These are phyloP conservation scores for Polymixis lichenea DNA, from an alignment of 2,888 invertebrate species.

Conservation along the genomic window DNA sequence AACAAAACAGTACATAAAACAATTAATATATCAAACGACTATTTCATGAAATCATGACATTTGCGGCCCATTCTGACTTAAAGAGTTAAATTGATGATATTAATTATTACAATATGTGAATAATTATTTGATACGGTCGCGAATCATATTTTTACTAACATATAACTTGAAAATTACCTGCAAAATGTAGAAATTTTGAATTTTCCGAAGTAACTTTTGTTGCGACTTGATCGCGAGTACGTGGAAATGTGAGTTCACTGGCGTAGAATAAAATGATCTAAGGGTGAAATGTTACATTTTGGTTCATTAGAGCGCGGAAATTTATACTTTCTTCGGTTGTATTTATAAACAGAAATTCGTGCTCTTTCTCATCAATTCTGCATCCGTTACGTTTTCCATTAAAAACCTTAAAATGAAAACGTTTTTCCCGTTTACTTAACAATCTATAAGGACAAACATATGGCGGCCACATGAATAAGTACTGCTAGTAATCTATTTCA, in stretches of 20 bases:
- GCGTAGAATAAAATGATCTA: constrained; percentile 5
- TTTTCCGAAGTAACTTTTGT: not conserved
- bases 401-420: not conserved
- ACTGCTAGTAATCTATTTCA: too few relatives aligned
- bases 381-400: not conserved
- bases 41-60: not conserved
- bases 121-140: not conserved
- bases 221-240: not conserved
- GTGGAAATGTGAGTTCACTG: constrained; percentile 7
- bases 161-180: not conserved
- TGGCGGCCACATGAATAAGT: not conserved
- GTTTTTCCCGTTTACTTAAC: not conserved
- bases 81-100: not conserved
- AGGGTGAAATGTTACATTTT: constrained; percentile 15
- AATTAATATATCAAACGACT: not conserved
- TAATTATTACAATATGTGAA: not conserved
- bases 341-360: not conserved
- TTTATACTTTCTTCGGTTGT: constrained; percentile 6
- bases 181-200: not conserved
- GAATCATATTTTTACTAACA: not conserved
- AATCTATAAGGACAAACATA: not conserved
- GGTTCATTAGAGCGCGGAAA: constrained; percentile 27
- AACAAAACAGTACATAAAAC: not conserved
- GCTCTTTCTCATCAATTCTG: not conserved
- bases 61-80: not conserved